Conservation (phyloP, 2,888 invertebrate species). For the Dilophus febrilis region DNA sequence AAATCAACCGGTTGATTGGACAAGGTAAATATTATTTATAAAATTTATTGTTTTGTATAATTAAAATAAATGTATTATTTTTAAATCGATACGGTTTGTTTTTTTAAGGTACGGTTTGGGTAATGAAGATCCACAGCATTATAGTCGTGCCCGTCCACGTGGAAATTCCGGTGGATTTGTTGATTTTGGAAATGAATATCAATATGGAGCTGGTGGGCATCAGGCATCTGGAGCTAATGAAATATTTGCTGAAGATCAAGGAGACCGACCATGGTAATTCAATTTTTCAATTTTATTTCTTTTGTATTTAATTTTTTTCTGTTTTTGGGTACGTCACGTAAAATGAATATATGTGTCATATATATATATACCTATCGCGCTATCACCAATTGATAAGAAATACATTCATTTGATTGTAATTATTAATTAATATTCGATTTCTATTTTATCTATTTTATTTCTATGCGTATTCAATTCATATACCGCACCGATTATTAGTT, state of each 20-base stretch:
- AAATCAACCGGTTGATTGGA: not conserved
- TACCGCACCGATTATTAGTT: too few relatives aligned
- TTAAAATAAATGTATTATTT: not conserved
- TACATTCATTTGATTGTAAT: too few relatives aligned
- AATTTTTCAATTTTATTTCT: too few relatives aligned
- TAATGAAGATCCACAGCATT: conserved; percentile 27
- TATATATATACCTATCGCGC: too few relatives aligned
- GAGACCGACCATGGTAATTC: conserved; percentile 33
- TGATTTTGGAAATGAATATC: conserved; percentile 38
- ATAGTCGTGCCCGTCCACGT: conserved; percentile 35
- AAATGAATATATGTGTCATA: too few relatives aligned
- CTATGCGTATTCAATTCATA: too few relatives aligned
- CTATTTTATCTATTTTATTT: too few relatives aligned
- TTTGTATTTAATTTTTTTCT: too few relatives aligned
- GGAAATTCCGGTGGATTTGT: conserved; percentile 59
- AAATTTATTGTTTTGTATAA: too few relatives aligned
- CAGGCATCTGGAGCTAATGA: conserved; percentile 78
- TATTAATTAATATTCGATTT: too few relatives aligned
- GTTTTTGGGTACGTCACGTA: too few relatives aligned
- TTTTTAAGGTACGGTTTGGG: conserved; percentile 27
- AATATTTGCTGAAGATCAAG: conserved; percentile 81
- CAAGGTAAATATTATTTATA: not conserved
- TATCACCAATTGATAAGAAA: too few relatives aligned
- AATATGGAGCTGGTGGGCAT: conserved; percentile 64
- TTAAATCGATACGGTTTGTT: not conserved